Evolutionary conservation across 1,140 invertebrate genomes (phyloP), one percentile per base, ranked within the genome.

Genomic region (Latrodectus geometricus): DNA sequence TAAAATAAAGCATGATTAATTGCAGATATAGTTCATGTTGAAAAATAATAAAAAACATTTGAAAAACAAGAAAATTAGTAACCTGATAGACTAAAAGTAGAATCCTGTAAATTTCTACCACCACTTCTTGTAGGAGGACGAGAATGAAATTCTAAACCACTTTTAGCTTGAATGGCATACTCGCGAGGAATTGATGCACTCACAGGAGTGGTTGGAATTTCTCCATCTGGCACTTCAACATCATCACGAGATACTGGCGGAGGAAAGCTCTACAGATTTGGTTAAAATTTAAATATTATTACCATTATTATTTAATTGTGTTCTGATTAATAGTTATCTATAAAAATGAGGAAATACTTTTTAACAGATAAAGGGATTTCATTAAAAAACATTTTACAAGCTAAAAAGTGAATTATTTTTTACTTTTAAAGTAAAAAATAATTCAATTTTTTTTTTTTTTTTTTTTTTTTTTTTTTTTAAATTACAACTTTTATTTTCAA

Each of bases 41-140:
- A 23, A 69, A 72, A 56, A 68, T 87, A 84, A 76, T 81, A 50
- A 21, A n/a, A n/a, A n/a, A 75, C 69, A 77, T 61, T 72, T 81
- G 79, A 73, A 89, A 78, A 88, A 68, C 61, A 61, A n/a, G n/a
- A 50, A 72, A 35, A 73, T 70, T 87, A 89, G 93, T 93, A 90
- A 97, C 97, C 96, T 92, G 95, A 97, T 88, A 99, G 95, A 72
- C 96, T 96, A 92, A 99, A 98, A 80, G 96, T 96, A 68, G 97
- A 97, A 89, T 97, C 96, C 91, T 99, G 97, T 90, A 97, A 93
- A 91, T 98, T 96, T 79, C 97, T 93, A 52, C 91, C 96, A 93
- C 89, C 96, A 83, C 91, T 89, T 78, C 91, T 89, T 52, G 92
- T 93, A 54, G 90, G 90, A 61, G 90, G 90, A 81, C 92, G 85